Conservation (phyloP, 2,888 invertebrate species). For the Dicyrtoma fusca region DNA sequence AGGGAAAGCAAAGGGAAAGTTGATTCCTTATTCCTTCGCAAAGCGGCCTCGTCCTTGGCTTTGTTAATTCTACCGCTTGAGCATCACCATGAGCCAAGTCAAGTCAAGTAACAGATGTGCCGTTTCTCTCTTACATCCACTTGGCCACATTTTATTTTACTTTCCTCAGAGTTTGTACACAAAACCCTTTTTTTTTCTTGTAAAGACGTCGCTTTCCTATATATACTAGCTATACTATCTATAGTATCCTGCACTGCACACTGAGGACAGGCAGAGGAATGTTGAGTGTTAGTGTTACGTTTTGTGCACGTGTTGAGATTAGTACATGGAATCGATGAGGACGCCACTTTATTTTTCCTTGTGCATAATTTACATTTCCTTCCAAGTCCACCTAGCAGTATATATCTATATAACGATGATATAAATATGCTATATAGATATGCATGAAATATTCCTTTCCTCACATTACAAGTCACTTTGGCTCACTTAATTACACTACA, state of each 20-base stretch:
- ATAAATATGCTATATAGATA: neutral
- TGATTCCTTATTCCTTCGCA: constrained; percentile 22
- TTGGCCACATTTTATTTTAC: constrained; percentile 24
- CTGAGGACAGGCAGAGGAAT: neutral
- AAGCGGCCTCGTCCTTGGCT: constrained; percentile 22
- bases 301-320: too few relatives aligned
- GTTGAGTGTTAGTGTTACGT: neutral
- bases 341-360: too few relatives aligned
- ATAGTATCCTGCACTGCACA: neutral
- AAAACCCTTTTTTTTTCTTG: neutral
- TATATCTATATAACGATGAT: too few relatives aligned
- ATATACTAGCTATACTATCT: neutral
- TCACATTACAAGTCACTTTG: constrained; percentile 23
- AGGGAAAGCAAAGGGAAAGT: constrained; percentile 8
- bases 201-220: too few relatives aligned
- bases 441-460: constrained; percentile 12
- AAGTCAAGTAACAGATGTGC: constrained; percentile 50
- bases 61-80: constrained; percentile 32
- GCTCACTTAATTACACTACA: constrained; percentile 27
- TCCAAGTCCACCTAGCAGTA: neutral
- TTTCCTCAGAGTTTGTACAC: neutral
- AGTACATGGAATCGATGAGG: too few relatives aligned
- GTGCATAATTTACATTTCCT: neutral
- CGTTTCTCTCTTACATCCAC: constrained; percentile 35
- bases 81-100: constrained; percentile 2